Evolutionary conservation across 2,888 invertebrate genomes (phyloP), one percentile per base, ranked within the genome.

Genomic region (Dryadula phaetusa): DNA sequence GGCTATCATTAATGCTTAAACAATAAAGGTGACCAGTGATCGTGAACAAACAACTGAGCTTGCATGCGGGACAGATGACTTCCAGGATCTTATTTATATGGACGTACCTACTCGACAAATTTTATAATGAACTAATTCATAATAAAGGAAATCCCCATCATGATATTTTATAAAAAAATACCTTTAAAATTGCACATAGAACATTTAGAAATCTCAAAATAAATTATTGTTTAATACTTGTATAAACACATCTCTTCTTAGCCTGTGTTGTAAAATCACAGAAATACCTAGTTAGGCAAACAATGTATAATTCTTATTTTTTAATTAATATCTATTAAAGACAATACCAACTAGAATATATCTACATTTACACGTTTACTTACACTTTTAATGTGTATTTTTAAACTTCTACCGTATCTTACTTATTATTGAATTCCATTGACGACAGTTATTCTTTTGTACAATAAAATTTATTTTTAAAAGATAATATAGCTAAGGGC

Each of bases 1-100:
- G 40, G 62, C 69, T 67, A 66, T 70, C 73, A 76, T 72, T 72
- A 70, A 74, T 70, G 69, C 62, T 67, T 75, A 70, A 74, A 76
- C 73, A 74, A 74, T 73, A 72, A 74, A 74, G 71, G 73, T 75
- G 75, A 76, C 74, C 76, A 74, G 70, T 69, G 72, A 69, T 66
- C 64, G 75, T 70, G 72, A 67, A 73, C 73, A 73, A 69, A 70
- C 52, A 58, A 62, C 65, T 47, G 47, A 42, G 66, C 60, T 56
- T 62, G 65, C 69, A 79, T 77, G 77, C 76, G 78, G 77, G 78
- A 71, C 77, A 77, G 74, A 76, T 74, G 74, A 72, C 71, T 70
- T 65, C 70, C 71, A 72, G 68, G 60, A 52, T 67, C 62, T 73
- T 70, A 72, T 74, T 72, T 74, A 72, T 72, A 18, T 44, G 37